Base-by-base conservation (phyloP, 2,888 invertebrate species). In the Nasonovia ribisnigri region DNA sequence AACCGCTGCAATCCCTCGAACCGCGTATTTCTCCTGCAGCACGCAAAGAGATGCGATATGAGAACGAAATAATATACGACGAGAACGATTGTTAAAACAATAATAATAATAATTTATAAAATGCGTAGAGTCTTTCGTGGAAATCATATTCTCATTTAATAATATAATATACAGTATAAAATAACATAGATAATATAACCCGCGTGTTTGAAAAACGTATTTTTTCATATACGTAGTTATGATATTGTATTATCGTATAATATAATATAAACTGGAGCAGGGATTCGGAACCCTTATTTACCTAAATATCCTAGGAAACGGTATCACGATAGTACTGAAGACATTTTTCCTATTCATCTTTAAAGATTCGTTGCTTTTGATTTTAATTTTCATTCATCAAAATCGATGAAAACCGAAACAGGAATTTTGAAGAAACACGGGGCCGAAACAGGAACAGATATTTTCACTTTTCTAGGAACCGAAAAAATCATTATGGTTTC, bases 41-140 rank as follows among this genome's bases (percentile, higher is more conserved):
- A 20, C 36, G 77, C 8, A 20, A 36, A 77, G 77, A 77, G 77
- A 36, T 77, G 88, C 42, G 46, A 57, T 77, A 77, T 29, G 77
- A 36, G 77, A 77, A 77, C 20, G 8, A 20, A 77, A 77, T 42
- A 77, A 77, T 77, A 77, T 36, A 42, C 77, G 77, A 36, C 77
- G 77, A 77, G 77, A 36, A 36, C 77, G 77, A 77, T 77, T 77
- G 77, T 77, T 77, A 77, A 77, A 42, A 77, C 77, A 77, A 77
- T 77, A 77, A 77, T 36, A 36, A 54, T 54, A 54, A 46, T 46
- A 46, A 5, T 13, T 11, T 77, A 36, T 77, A 36, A 77, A 77
- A 77, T 77, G 77, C 77, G 77, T 20, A 36, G 36, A 77, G 36
- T 77, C 20, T 36, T 77, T 77, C 77, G 77, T 42, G 77, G 36